Conservation (phyloP, 64 coral and sea anemone genomes). For the Trachythela sp. region DNA sequence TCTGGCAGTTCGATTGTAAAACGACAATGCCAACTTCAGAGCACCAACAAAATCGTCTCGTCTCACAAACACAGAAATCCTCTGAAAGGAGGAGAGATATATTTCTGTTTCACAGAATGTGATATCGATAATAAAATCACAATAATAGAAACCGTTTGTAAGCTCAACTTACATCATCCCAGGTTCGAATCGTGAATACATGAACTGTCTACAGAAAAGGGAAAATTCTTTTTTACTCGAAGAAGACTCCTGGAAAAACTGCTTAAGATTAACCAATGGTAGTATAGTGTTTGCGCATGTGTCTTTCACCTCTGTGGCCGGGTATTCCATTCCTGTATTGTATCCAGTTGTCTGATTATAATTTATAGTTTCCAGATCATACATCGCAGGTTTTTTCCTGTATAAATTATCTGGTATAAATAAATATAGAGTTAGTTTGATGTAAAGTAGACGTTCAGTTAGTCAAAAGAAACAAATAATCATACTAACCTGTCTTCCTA, state of each 20-base stretch:
- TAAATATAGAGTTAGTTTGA: too few species aligned
- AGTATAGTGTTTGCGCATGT: not conserved
- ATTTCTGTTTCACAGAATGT: not conserved
- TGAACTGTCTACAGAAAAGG: constrained; percentile 65
- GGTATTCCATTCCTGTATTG: too few species aligned
- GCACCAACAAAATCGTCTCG: constrained; percentile 79
- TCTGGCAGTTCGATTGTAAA: constrained; percentile 76
- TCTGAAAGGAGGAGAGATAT: constrained; percentile 22
- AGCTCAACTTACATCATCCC: constrained; percentile 84
- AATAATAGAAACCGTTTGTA: not conserved
- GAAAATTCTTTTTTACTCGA: not conserved
- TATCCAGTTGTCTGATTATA: too few species aligned
- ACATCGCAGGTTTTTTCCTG: too few species aligned
- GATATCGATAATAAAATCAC: not conserved
- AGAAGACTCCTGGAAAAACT: not conserved
- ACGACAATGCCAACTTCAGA: constrained; percentile 77
- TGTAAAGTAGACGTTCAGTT: too few species aligned
- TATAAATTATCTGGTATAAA: too few species aligned
- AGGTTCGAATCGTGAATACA: constrained; percentile 78
- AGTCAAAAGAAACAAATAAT: not conserved
- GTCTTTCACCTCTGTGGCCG: too few species aligned
- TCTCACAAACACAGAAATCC: constrained; percentile 73
- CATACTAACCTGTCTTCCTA: constrained; percentile 73
- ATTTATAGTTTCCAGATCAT: too few species aligned
- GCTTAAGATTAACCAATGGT: not conserved